Conservation (phyloP, 2,113 vertebrate genomes). For the Axis porcinus region DNA sequence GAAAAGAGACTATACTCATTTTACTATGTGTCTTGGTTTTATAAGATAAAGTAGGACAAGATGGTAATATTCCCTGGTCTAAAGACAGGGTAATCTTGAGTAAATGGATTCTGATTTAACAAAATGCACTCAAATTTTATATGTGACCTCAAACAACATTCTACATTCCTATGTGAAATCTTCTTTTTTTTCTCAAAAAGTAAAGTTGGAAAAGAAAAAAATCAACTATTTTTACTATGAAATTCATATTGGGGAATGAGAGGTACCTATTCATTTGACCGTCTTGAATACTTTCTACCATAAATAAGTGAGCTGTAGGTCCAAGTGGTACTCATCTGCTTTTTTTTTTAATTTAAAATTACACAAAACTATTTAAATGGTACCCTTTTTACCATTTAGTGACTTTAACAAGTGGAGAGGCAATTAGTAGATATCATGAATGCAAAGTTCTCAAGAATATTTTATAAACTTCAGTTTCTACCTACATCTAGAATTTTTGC, state of each 20-base stretch:
- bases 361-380: neutral
- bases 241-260: neutral
- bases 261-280: neutral
- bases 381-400: neutral
- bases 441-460: neutral
- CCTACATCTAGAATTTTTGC: neutral
- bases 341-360: neutral
- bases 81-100: slow-evolving; percentile 52
- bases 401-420: neutral
- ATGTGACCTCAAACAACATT: slow-evolving; percentile 22
- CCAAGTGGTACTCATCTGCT: neutral
- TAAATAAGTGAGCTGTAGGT: neutral
- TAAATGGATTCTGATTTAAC: slow-evolving; percentile 50
- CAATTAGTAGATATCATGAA: neutral
- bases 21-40: slow-evolving; percentile 30
- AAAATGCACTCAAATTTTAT: slow-evolving; percentile 55
- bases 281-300: neutral
- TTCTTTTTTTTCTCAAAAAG: neutral
- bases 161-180: neutral
- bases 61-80: neutral
- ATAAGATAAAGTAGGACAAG: neutral
- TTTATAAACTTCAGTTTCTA: neutral
- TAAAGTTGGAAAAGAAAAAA: neutral
- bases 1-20: slow-evolving; percentile 11
- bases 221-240: neutral